These are phyloP conservation scores for Stramonita haemastoma DNA, from an alignment of 2,888 invertebrate species.

Conservation along the genomic window DNA sequence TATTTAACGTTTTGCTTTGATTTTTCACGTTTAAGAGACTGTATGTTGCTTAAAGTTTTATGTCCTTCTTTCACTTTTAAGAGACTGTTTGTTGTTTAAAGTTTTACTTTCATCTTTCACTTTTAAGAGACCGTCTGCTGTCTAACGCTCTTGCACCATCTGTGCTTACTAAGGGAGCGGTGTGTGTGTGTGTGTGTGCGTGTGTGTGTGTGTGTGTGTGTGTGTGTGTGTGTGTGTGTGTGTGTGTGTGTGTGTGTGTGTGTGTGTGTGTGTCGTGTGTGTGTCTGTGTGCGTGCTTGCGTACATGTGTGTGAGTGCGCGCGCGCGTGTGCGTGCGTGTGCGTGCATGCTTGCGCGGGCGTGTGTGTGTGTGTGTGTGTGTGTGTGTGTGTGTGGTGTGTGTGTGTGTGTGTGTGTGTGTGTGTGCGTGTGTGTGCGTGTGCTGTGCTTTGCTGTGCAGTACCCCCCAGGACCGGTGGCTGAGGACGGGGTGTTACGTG, in stretches of 20 bases:
- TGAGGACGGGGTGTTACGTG: constrained; percentile 56
- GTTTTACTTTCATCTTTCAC: too few species aligned
- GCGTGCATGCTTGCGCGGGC: background rate
- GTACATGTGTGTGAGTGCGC: background rate
- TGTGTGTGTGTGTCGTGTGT: background rate
- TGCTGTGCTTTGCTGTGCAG: constrained; percentile 41
- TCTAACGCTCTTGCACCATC: too few species aligned
- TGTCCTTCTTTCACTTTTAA: too few species aligned
- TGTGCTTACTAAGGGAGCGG: background rate
- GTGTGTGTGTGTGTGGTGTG: background rate
- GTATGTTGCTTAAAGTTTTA: too few species aligned
- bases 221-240: background rate
- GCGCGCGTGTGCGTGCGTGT: constrained; percentile 17
- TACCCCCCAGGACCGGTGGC: constrained; percentile 56
- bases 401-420: too few species aligned
- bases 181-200: background rate
- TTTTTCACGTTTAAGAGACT: too few species aligned
- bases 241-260: background rate
- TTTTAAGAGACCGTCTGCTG: too few species aligned
- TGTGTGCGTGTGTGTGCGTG: too few species aligned
- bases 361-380: constrained; percentile 21
- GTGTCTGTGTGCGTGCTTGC: background rate
- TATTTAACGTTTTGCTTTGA: too few species aligned
- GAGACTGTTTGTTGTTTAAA: too few species aligned
- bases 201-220: background rate